Evolutionary conservation across 2,797 vertebrate species (phyloP).

Genomic region (Melanotaenia pygmaea): DNA sequence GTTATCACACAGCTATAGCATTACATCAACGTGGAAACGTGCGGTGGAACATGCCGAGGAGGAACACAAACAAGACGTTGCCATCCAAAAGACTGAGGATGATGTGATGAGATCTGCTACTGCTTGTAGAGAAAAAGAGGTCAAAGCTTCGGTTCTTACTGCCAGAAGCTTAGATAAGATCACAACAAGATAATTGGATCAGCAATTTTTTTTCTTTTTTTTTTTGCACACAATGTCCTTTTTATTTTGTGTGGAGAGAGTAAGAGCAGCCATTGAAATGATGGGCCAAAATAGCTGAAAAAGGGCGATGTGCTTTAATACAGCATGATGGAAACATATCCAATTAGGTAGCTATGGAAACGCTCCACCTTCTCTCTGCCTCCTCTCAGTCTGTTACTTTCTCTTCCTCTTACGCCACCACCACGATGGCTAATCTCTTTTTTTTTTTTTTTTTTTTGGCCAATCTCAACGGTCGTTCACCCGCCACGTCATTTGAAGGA

Average conservation of each 20-base stretch:
- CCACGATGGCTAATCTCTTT: conserved; percentile 22
- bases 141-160: conserved; percentile 57
- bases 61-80: conserved; percentile 21
- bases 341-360: conserved; percentile 70
- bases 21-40: conserved; percentile 21
- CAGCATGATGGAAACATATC: conserved; percentile 33
- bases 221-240: conserved; percentile 39
- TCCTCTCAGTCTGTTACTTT: conserved; percentile 11
- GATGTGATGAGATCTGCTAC: conserved; percentile 19
- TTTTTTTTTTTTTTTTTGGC: too few relatives aligned
- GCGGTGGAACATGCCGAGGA: conserved; percentile 6
- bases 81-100: conserved; percentile 1
- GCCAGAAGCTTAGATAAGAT: conserved; percentile 70
- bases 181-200: conserved; percentile 65
- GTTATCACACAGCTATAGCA: conserved; percentile 25
- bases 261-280: conserved; percentile 55
- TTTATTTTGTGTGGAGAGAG: conserved; percentile 45
- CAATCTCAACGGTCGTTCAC: conserved; percentile 7
- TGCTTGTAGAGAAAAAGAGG: conserved; percentile 16
- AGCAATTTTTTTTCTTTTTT: conserved; percentile 29
- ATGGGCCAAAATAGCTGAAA: conserved; percentile 40
- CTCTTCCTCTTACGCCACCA: conserved; percentile 5
- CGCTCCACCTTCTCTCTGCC: conserved; percentile 37
- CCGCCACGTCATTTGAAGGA: conserved; percentile 50
- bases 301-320: conserved; percentile 55